Base-by-base conservation (phyloP, 53 echinoderm and acorn worm species). In the Astropecten irregularis region DNA sequence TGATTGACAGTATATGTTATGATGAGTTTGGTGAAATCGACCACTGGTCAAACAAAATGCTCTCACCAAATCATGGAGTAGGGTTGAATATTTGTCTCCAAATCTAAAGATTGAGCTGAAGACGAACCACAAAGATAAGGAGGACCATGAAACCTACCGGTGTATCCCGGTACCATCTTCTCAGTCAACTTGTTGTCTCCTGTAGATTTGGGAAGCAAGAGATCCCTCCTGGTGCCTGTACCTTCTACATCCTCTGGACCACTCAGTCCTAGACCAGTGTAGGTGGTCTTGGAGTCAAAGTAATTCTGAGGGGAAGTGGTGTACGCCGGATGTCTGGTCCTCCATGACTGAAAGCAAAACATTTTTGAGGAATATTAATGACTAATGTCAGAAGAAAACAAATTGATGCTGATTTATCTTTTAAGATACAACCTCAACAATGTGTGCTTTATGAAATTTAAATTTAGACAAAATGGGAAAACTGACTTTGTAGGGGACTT, bases 101-200 rank as follows among this genome's bases (percentile, higher is more conserved):
- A n/a, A n/a, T n/a, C n/a, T n/a, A n/a, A n/a, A n/a, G n/a, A n/a
- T n/a, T n/a, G n/a, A n/a, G n/a, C n/a, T n/a, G n/a, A n/a, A n/a
- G n/a, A n/a, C n/a, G n/a, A n/a, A n/a, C n/a, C n/a, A n/a, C n/a
- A n/a, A n/a, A n/a, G n/a, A n/a, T n/a, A n/a, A n/a, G n/a, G n/a
- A n/a, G n/a, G n/a, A n/a, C n/a, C n/a, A n/a, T n/a, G n/a, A n/a
- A 6, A 42, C 61, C 23, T 85, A 96, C 96, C 96, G 86, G 91
- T 96, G 49, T 96, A 96, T 11, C 96, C 96, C 71, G 96, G 96
- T 13, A 96, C 96, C 96, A 96, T 96, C 50, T 93, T 89, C 82
- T 96, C 96, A 15, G 96, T 96, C 22, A 96, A 89, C 63, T 96
- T 96, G 66, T 96, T 96, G 60, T 96, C 96, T 42, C 96, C 94